Evolutionary conservation across 2,113 vertebrate species (phyloP).

Genomic region (Athene cunicularia): DNA sequence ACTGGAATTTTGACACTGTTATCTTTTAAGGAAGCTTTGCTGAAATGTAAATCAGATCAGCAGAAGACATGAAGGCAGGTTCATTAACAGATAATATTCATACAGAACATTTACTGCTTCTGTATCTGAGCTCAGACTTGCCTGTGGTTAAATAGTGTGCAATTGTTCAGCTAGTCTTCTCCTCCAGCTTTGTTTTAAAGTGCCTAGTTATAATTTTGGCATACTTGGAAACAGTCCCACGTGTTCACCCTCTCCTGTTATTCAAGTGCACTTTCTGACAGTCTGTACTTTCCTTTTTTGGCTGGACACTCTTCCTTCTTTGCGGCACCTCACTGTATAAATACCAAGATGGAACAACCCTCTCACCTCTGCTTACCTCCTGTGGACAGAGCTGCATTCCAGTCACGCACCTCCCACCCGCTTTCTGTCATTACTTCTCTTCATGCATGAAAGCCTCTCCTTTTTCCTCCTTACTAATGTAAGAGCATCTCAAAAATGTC

Average conservation of each 20-base stretch:
- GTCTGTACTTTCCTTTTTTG: not conserved
- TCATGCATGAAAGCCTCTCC: conserved; percentile 23
- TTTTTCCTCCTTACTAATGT: not conserved
- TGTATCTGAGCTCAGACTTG: not conserved
- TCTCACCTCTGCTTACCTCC: not conserved
- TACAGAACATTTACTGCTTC: not conserved
- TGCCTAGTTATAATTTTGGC: fast-evolving
- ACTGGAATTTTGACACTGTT: not conserved
- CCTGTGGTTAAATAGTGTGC: not conserved
- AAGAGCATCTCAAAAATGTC: not conserved
- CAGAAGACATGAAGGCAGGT: not conserved
- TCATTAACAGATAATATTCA: conserved; percentile 4
- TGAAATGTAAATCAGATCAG: not conserved
- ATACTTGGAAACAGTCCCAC: not conserved
- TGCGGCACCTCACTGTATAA: not conserved
- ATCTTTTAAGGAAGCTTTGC: not conserved
- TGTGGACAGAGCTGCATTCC: not conserved
- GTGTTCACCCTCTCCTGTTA: not conserved
- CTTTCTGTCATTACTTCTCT: conserved; percentile 2
- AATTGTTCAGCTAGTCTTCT: not conserved
- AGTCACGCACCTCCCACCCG: not conserved
- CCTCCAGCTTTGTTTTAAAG: not conserved
- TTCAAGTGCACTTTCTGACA: not conserved
- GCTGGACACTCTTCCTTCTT: not conserved
- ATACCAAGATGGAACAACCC: not conserved